Base-by-base conservation (phyloP, 1,140 invertebrate species). In the Leptestheria dahalacensis region DNA sequence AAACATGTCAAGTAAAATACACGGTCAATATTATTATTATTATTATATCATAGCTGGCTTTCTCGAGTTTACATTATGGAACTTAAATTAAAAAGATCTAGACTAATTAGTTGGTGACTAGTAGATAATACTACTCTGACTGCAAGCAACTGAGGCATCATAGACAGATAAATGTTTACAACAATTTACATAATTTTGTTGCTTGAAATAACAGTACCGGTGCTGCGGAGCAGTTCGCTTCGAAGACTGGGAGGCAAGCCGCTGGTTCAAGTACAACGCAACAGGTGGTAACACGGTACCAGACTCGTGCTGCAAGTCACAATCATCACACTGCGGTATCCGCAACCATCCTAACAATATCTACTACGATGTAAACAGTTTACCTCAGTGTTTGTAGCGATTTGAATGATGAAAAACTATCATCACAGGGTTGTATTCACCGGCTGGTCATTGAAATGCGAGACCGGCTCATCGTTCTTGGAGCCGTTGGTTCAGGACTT, bases 301-400 rank as follows among this genome's bases (percentile, higher is more conserved):
- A 1, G 86, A 90, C 72, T 87, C 84, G 41, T 92, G 89, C 71
- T 92, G 89, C 71, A 86, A 82, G 66, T 82, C 84, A 2, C 70
- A 78, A 12, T 77, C 77, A 10, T 64, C 68, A 0, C 70, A 77
- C 62, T 91, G 89, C 71, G 88, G 86, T 12, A 72, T 72, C 46
- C 76, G 86, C 49, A 79, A 82, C 71, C 86, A 89, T 73, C 88
- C 87, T 9, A 88, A 85, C 62, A 91, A 91, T 70, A 89, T 91
- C 64, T 81, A 84, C 70, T 82, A 85, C 63, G 78, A 77, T 63
- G 88, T 91, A 71, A 77, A 77, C 71, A 9, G 33, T 15, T 41
- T 41, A 9, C 33, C 15, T n/a, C n/a, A n/a, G n/a, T n/a, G n/a
- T n/a, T n/a, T n/a, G n/a, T n/a, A n/a, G n/a, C n/a, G n/a, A n/a